These are phyloP conservation scores for Trigoniulus corallinus DNA, from an alignment of 1,140 invertebrate species.

Conservation along the genomic window DNA sequence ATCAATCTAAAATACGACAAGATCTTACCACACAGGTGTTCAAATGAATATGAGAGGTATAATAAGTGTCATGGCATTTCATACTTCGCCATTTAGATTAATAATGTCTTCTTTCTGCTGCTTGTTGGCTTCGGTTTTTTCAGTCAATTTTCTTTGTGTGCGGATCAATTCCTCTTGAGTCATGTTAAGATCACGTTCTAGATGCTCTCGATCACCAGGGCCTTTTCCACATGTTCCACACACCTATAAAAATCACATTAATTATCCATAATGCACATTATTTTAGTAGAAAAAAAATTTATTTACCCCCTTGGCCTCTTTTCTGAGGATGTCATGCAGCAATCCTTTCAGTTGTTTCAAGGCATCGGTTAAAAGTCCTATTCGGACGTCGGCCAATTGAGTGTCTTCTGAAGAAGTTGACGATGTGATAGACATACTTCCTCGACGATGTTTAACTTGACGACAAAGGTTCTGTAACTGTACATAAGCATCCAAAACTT, in stretches of 20 bases:
- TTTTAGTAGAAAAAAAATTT: not conserved
- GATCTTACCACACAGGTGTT: not conserved
- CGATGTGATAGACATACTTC: conserved; percentile 11
- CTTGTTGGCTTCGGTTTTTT: conserved; percentile 59
- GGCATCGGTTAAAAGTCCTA: conserved; percentile 26
- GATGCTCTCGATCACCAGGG: conserved; percentile 23
- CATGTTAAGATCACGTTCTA: conserved; percentile 29
- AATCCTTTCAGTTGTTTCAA: conserved; percentile 27
- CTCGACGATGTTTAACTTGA: conserved; percentile 21
- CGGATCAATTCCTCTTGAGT: conserved; percentile 38
- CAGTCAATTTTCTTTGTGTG: conserved; percentile 48
- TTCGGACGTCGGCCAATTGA: conserved; percentile 31
- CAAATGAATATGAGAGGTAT: not conserved
- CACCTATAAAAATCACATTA: not conserved
- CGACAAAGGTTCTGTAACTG: conserved; percentile 28
- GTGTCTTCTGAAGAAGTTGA: conserved; percentile 21
- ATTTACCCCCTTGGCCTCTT: conserved; percentile 10
- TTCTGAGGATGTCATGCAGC: conserved; percentile 18
- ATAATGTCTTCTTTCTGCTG: conserved; percentile 57
- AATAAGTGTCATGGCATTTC: too few relatives aligned
- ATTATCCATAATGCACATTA: not conserved
- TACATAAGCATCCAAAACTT: conserved; percentile 30
- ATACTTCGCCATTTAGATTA: conserved; percentile 60
- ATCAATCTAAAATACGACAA: conserved; percentile 35
- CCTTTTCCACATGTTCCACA: conserved; percentile 8